phyloP scores from a whole-genome alignment of 2,888 invertebrate species.

The Actias luna region DNA sequence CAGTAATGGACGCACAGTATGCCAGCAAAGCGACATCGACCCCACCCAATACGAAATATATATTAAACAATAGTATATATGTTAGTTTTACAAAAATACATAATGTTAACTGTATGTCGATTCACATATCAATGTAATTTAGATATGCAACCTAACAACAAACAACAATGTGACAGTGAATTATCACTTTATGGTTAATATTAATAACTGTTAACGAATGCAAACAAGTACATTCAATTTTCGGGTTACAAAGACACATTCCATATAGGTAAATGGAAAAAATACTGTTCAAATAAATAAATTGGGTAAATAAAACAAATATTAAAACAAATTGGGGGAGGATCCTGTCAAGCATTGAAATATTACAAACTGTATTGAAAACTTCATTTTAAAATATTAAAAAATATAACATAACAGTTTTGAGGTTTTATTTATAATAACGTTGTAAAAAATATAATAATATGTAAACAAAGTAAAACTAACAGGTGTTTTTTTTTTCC shows the following conservation, averaged over 20 bases:
- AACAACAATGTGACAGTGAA: background rate
- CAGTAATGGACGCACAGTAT: constrained; percentile 52
- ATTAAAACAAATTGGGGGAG: too few species aligned
- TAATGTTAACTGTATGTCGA: background rate
- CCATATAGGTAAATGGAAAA: constrained; percentile 37
- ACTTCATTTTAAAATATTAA: background rate
- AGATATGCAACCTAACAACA: background rate
- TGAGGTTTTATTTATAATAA: background rate
- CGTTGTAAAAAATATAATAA: background rate
- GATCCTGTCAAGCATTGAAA: background rate
- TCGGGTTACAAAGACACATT: constrained; percentile 21
- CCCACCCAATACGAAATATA: constrained; percentile 39
- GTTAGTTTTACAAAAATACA: constrained; percentile 21
- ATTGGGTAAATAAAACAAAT: background rate
- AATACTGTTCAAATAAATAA: background rate
- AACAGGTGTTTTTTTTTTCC: background rate
- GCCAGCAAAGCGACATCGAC: constrained; percentile 66
- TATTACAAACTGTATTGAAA: too few species aligned
- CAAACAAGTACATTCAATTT: constrained; percentile 15
- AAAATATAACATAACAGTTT: background rate
- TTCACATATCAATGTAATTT: constrained; percentile 4
- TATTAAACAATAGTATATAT: constrained; percentile 35
- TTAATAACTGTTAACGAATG: constrained; percentile 10
- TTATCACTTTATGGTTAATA: constrained; percentile 14
- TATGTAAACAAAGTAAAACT: background rate